Evolutionary conservation across 2,113 vertebrate species (phyloP).

Genomic region (Platichthys stellatus): DNA sequence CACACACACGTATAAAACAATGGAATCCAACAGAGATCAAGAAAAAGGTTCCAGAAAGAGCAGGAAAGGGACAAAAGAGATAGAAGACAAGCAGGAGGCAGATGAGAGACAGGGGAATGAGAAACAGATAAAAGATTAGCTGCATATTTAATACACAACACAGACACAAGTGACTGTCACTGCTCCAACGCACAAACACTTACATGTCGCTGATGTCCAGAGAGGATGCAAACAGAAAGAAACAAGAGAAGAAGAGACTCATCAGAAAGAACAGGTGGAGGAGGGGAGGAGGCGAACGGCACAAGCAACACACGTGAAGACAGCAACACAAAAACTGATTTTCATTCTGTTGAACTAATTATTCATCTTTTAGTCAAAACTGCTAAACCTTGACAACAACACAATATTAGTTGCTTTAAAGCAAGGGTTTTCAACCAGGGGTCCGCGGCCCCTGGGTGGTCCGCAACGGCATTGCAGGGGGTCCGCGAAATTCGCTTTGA

Average conservation of each 20-base stretch:
- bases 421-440: no score
- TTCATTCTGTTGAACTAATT: no score
- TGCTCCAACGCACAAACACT: slow-evolving; percentile 53
- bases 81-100: not conserved
- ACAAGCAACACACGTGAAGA: not conserved
- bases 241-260: slow-evolving; percentile 53
- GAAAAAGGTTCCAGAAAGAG: no score
- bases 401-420: no score
- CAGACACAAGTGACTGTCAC: slow-evolving; percentile 18
- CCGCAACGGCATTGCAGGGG: no score
- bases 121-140: not conserved
- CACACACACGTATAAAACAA: not conserved
- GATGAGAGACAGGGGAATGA: not conserved
- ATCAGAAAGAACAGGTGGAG: slow-evolving; percentile 48
- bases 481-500: no score
- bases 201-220: slow-evolving; percentile 81
- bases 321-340: not conserved
- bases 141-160: not conserved
- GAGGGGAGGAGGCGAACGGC: not conserved
- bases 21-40: not conserved
- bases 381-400: no score
- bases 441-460: no score
- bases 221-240: slow-evolving; percentile 70
- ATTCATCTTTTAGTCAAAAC: no score
- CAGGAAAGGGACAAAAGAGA: not conserved